These are phyloP conservation scores for Apostichopus leukothele DNA, from an alignment of 53 echinoderm and acorn worm genomes.

Conservation along the genomic window DNA sequence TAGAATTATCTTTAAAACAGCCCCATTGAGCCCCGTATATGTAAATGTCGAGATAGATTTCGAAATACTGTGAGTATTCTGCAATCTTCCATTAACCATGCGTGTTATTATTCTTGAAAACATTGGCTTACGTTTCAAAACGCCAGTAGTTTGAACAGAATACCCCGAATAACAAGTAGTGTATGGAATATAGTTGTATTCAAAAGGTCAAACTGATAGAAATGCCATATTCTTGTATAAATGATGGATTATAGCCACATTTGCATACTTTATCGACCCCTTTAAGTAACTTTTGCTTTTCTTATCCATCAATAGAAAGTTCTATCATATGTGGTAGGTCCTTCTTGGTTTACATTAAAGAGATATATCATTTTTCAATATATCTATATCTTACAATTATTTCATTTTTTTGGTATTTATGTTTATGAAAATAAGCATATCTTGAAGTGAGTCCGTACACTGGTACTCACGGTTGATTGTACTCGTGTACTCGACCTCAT, in stretches of 20 bases:
- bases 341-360: no score
- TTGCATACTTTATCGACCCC: background rate
- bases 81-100: slow-evolving; percentile 11
- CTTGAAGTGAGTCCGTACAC: no score
- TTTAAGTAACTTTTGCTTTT: no score
- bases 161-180: background rate
- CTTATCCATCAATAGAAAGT: no score
- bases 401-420: no score
- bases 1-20: background rate
- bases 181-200: background rate
- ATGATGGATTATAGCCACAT: background rate
- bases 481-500: no score
- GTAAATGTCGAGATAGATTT: slow-evolving; percentile 19
- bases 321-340: no score
- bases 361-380: no score
- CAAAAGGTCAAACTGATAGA: background rate
- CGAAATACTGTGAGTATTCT: background rate
- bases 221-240: background rate
- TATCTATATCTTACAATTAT: no score
- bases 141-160: background rate
- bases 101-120: background rate
- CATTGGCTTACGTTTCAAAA: background rate
- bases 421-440: no score
- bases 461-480: no score
- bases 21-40: slow-evolving; percentile 1